phyloP scores from a whole-genome alignment of 2,113 vertebrate genomes.

The Ictalurus furcatus region DNA sequence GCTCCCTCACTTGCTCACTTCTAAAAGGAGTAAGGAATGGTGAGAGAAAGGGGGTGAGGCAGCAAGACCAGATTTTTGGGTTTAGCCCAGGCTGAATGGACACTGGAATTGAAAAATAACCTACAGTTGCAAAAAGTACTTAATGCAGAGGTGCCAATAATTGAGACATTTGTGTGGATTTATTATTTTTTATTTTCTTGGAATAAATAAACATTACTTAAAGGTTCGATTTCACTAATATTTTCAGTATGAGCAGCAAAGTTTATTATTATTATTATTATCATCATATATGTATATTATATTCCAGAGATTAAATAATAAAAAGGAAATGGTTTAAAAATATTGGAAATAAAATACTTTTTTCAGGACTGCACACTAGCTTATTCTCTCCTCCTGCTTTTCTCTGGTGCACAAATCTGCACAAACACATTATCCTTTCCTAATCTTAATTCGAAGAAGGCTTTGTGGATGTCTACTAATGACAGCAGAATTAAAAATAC shows the following conservation, averaged over 20 bases:
- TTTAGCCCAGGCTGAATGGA: conserved; percentile 18
- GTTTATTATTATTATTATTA: not conserved
- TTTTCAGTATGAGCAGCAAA: not conserved
- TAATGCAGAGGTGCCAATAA: not conserved
- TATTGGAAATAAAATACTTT: not conserved
- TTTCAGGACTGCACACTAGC: not conserved
- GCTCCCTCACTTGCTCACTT: conserved; percentile 57
- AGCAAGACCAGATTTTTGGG: conserved; percentile 17
- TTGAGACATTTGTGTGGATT: not conserved
- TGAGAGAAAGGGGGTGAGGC: conserved; percentile 10
- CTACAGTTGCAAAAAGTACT: not conserved
- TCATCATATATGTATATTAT: too few species aligned
- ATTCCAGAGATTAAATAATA: too few species aligned
- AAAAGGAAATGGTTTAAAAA: not conserved
- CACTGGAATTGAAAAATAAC: not conserved
- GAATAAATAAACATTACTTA: not conserved
- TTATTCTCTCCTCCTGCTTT: not conserved
- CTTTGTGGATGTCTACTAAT: not conserved
- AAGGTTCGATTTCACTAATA: not conserved
- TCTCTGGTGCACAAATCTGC: not conserved
- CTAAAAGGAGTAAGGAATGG: conserved; percentile 49
- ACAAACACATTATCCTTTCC: not conserved
- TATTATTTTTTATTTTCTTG: not conserved
- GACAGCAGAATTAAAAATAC: not conserved
- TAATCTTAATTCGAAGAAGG: not conserved